Conservation (phyloP, 2,113 vertebrate genomes). For the Nycticryphes semicollaris region DNA sequence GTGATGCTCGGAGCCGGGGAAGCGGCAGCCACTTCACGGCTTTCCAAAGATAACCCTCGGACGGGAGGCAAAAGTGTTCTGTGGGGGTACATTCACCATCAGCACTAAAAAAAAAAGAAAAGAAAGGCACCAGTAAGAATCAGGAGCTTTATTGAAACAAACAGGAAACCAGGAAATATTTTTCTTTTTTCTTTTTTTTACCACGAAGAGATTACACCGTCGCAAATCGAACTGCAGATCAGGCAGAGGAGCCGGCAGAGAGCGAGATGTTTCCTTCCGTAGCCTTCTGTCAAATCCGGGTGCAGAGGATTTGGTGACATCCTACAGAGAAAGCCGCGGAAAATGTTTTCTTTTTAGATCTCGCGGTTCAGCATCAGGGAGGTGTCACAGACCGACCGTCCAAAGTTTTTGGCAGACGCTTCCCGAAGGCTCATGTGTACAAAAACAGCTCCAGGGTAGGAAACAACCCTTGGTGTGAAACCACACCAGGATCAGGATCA, state of each 20-base stretch:
- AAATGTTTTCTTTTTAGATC: background rate
- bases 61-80: background rate
- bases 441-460: background rate
- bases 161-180: background rate
- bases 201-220: background rate
- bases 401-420: background rate
- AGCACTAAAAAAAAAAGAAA: background rate
- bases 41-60: background rate
- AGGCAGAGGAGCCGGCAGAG: background rate
- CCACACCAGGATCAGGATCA: background rate
- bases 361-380: background rate
- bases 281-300: background rate
- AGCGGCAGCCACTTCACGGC: background rate
- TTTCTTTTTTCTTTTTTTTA: background rate
- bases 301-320: background rate
- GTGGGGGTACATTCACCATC: accelerated
- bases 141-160: background rate
- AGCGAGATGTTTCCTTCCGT: background rate
- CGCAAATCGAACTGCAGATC: background rate
- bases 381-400: background rate
- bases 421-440: accelerated
- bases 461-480: background rate
- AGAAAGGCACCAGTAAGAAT: background rate
- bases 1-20: background rate
- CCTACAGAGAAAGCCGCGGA: background rate